Evolutionary conservation across 2,888 invertebrate species (phyloP), one percentile per base, ranked within the genome.

Genomic region (Daptonema setosum): DNA sequence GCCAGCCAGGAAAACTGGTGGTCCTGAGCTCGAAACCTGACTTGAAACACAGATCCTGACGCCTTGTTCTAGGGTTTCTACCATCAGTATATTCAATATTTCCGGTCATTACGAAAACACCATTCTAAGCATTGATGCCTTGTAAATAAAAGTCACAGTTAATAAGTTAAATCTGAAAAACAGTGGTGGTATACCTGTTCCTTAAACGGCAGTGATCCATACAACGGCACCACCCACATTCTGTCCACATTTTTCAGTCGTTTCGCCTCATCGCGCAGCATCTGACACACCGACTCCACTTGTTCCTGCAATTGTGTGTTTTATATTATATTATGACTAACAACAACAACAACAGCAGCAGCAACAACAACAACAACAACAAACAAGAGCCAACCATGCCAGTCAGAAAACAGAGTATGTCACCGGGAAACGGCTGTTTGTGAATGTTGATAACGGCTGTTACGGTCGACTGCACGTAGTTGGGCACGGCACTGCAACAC

Each of bases 381-480:
- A 26, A 22, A 5, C 2, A 22, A 8, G 2, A 24, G n/a, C 26
- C 5, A 8, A 50, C 52, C 52, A 28, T 28, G 22, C 73, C 73
- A 43, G 73, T 72, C 2, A 76, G 63, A 71, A 97, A 97, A 0
- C 85, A 85, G 8, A 97, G 72, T 55, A 97, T 78, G 70, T 95
- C 95, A 1, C 69, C 71, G 28, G 78, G 74, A 22, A 78, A 79
- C 59, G 83, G 80, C 56, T 66, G 70, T 56, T 68, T 64, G 66
- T 95, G 90, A 64, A 97, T 85, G 70, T 86, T 86, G 60, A 90
- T 75, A 0, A 83, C 80, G 0, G 86, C 84, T n/a, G 88, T 83
- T 0, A 91, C 83, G 0, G 85, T 81, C 0, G 81, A 82, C 63
- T 82, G 81, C 0, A 93, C 79, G 68, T 93, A 95, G 72, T 93